Base-by-base conservation (phyloP, 2,888 invertebrate genomes). In the Heliconius aoede region DNA sequence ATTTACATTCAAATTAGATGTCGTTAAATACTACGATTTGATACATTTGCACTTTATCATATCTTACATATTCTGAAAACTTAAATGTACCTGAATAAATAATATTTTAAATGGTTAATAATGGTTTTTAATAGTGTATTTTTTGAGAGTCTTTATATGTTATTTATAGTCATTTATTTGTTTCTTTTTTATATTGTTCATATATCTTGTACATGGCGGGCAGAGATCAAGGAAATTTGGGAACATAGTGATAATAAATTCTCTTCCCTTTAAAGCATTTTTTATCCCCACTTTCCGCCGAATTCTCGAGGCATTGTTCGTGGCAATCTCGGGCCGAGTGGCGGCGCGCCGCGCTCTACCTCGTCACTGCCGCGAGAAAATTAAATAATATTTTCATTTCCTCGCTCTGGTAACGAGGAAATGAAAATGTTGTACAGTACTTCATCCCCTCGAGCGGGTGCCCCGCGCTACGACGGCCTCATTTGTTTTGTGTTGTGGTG, bases 81-180 rank as follows among this genome's bases (percentile, higher is more conserved):
- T 46, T 40, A 26, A 24, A 26, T 11, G 65, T 65, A 65, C 65
- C 65, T 65, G 65, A 65, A 40, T 65, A 65, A 65, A 40, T 36
- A 24, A 65, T 65, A 65, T 40, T 26, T 40, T 40, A 65, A 65
- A 65, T 40, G 36, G 24, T 65, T 24, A n/a, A n/a, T n/a, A n/a
- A n/a, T n/a, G n/a, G 24, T 65, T 40, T 36, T 26, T 64, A 65
- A 36, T 15, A 26, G 0, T 65, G 24, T 65, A 64, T 32, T 64
- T 64, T 30, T 11, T 32, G 21, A 32, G 11, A 9, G n/a, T 36
- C 1, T n/a, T 32, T 30, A 32, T 32, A 21, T 21, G 8, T 64
- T n/a, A 36, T 36, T 30, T n/a, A 13, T 62, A 30, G 4, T 32
- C 15, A 15, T 26, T 24, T 21, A 8, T 9, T 32, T n/a, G 9